phyloP scores from a whole-genome alignment of 2,113 vertebrate genomes.

The Chionis minor region DNA sequence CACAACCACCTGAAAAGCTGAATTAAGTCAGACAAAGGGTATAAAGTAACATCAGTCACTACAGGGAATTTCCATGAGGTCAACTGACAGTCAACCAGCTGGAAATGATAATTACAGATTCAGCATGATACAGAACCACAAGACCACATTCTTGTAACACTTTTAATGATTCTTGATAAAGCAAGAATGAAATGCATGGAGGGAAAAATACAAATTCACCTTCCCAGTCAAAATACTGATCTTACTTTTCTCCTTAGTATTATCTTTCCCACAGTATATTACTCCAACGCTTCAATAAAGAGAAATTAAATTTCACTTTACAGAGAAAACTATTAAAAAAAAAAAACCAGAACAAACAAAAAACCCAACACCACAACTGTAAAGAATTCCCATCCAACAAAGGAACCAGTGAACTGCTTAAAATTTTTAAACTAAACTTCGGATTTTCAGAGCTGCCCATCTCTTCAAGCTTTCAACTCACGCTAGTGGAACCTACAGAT shows the following conservation, averaged over 20 bases:
- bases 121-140: not conserved
- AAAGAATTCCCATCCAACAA: not conserved
- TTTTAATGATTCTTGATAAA: not conserved
- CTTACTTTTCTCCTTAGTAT: not conserved
- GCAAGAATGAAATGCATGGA: not conserved
- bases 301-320: not conserved
- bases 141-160: not conserved
- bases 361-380: not conserved
- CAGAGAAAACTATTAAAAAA: not conserved
- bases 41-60: not conserved
- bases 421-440: not conserved
- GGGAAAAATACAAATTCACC: not conserved
- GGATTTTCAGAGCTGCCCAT: not conserved
- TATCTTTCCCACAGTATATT: not conserved
- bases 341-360: not conserved
- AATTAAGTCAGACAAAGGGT: not conserved
- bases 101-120: not conserved
- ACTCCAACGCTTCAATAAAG: not conserved
- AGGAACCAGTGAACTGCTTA: not conserved
- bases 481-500: not conserved
- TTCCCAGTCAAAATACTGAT: not conserved
- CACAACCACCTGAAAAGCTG: not conserved
- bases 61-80: not conserved
- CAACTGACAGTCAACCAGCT: not conserved
- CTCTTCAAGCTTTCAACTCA: not conserved